A percentile compares a stretch with the other conserved stretches of the same genome.
These are phyloP conservation scores for Mesorhabditis spiculigera DNA, from an alignment of 2,888 invertebrate species.

Conservation along the genomic window DNA sequence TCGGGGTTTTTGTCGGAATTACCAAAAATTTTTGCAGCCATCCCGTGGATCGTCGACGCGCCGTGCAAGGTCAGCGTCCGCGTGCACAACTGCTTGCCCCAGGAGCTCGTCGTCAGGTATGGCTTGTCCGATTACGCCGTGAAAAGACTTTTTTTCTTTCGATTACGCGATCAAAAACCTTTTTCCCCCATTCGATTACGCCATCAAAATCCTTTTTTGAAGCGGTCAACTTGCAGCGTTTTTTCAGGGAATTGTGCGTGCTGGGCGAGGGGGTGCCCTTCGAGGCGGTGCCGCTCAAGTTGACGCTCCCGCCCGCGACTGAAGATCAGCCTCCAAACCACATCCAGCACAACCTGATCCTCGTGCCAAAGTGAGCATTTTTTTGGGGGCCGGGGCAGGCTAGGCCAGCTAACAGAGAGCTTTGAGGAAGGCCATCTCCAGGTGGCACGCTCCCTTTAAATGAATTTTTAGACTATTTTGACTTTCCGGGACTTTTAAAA, in stretches of 20 bases:
- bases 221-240: slow-evolving; percentile 20
- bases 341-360: slow-evolving; percentile 39
- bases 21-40: slow-evolving; percentile 14
- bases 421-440: no score
- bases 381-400: no score
- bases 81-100: slow-evolving; percentile 28
- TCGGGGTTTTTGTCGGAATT: slow-evolving; percentile 4
- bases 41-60: slow-evolving; percentile 50
- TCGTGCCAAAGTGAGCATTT: slow-evolving; percentile 40
- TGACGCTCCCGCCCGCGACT: slow-evolving; percentile 41
- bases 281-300: slow-evolving; percentile 49
- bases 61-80: slow-evolving; percentile 30
- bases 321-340: not conserved
- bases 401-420: no score
- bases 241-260: slow-evolving; percentile 43
- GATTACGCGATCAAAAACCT: not conserved
- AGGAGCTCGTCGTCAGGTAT: slow-evolving; percentile 29
- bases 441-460: no score
- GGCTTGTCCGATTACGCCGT: not conserved
- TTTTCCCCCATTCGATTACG: not conserved
- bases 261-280: slow-evolving; percentile 48
- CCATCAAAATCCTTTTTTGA: not conserved
- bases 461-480: no score
- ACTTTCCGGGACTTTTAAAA: no score
- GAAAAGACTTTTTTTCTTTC: no score